Conservation (phyloP, 1,140 invertebrate species). For the Varroa destructor region DNA sequence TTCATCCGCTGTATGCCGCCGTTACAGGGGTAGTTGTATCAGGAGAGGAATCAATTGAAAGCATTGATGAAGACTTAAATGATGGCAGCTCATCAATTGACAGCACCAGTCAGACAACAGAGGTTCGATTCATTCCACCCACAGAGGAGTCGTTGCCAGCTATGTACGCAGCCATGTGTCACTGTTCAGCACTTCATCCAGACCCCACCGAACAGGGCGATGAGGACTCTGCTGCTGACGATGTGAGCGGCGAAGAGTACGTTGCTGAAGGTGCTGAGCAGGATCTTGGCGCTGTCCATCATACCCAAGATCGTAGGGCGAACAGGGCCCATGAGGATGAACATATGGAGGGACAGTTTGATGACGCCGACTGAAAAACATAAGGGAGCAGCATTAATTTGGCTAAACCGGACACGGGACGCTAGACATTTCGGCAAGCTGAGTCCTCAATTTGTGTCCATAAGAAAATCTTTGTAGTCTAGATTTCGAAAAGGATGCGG, state of each 20-base stretch:
- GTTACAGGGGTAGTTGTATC: no score
- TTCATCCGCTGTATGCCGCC: no score
- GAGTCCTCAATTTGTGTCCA: no score
- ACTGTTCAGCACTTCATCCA: conserved; percentile 55
- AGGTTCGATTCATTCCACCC: conserved; percentile 55
- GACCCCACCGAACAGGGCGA: conserved; percentile 38
- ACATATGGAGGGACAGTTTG: conserved; percentile 15
- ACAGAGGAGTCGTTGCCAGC: conserved; percentile 46
- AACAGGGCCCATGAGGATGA: not conserved
- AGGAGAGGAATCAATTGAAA: no score
- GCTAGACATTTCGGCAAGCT: no score
- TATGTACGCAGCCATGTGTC: conserved; percentile 55
- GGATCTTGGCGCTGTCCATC: not conserved
- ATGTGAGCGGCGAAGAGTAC: conserved; percentile 1
- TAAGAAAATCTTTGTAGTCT: no score
- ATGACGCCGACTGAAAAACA: conserved; percentile 3
- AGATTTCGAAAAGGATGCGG: no score
- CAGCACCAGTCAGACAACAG: conserved; percentile 44
- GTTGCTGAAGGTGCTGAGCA: not conserved
- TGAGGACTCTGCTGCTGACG: not conserved
- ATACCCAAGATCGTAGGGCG: not conserved
- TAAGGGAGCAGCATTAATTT: no score
- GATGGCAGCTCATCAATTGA: conserved; percentile 34
- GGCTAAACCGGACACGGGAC: no score
- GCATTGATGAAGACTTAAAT: no score